Conservation (phyloP, 2,888 invertebrate species). For the Ferrisia virgata region DNA sequence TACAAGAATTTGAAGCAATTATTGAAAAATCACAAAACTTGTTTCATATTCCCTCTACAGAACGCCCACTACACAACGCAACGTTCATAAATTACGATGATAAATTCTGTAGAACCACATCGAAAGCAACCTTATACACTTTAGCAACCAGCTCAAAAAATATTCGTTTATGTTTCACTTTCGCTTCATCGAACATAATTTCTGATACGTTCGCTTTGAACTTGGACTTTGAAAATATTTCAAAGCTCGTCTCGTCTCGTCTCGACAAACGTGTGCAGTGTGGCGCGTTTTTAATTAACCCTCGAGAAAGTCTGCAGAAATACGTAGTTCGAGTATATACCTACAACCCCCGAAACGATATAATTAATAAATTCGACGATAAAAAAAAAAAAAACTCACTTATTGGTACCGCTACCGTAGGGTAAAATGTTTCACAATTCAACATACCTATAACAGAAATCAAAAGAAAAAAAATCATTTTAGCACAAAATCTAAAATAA, state of each 20-base stretch:
- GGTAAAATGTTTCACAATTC: background rate
- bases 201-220: slow-evolving; percentile 12
- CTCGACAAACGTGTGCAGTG: background rate
- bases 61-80: too few species aligned
- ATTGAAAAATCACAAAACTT: too few species aligned
- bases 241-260: background rate
- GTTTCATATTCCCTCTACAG: too few species aligned
- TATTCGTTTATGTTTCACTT: slow-evolving; percentile 1
- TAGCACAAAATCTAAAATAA: background rate
- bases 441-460: background rate
- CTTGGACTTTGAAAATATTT: background rate
- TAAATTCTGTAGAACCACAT: too few species aligned
- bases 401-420: background rate
- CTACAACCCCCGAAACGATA: background rate
- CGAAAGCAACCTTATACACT: background rate
- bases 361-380: background rate
- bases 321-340: too few species aligned
- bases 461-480: background rate
- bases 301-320: background rate
- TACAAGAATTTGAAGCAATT: too few species aligned
- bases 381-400: background rate
- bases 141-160: background rate
- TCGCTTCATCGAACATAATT: slow-evolving; percentile 6
- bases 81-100: too few species aligned
- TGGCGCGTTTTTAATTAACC: background rate